Base-by-base conservation (phyloP, 2,113 vertebrate species). In the Madoqua kirkii region DNA sequence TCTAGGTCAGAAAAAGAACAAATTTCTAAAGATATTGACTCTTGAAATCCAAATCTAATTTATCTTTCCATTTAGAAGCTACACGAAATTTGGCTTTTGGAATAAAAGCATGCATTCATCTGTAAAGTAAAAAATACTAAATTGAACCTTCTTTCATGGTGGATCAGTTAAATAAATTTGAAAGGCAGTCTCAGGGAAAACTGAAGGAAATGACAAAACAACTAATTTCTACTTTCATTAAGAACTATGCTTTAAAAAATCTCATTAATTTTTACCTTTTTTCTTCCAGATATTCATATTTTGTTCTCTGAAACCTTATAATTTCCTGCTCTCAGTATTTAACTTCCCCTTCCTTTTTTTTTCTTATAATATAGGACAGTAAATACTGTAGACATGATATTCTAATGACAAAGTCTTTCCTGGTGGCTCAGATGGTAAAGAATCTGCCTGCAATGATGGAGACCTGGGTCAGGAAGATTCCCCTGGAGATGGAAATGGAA, bases 301-400 rank as follows among this genome's bases (percentile, higher is more conserved):
- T 84, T 87, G 3, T 76, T 57, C 8, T 50, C 29, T 40, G 10
- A 40, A 91, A 55, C 55, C 55, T 95, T 82, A 40, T 88, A 17
- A 57, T 79, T 97, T 95, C 33, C 48, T 95, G 25, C 95, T 82
- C 4, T 55, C 3, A 97, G 84, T n/a, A 10, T 45, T 86, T 96
- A 94, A 43, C 92, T 54, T 50, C 31, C 9, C 19, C 50, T 48
- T 10, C 27, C 48, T 19, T 19, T 81, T 31, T 43, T 31, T 33
- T 0, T 3, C 29, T 33, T 33, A 27, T 79, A 96, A 81, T 81
- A 27, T 23, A 27, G 1, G 40, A 19, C 88, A 67, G 57, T 85
- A 87, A 89, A 31, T 87, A 78, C 84, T 97, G 91, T 6, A 48
- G 19, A 29, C 12, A 96, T 15, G 15, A 43, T 29, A 57, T 60